Evolutionary conservation across 1,140 invertebrate genomes (phyloP).

Genomic region (Diabrotica virgifera): DNA sequence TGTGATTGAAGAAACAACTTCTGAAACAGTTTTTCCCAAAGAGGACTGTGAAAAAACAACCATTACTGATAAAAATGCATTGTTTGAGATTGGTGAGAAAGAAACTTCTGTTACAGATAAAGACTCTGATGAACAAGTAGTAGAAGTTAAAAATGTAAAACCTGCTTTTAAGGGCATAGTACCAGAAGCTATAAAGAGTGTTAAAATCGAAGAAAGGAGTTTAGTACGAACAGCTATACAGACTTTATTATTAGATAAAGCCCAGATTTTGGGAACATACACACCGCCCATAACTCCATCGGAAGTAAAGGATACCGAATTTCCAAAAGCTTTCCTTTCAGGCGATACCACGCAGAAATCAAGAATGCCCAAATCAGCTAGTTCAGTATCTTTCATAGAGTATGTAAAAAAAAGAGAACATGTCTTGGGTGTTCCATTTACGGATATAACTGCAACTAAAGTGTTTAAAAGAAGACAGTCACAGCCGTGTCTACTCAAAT

Average conservation of each 20-base stretch:
- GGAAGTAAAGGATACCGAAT: neutral
- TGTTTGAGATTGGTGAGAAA: neutral
- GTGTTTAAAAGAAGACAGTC: constrained; percentile 23
- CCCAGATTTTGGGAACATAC: constrained; percentile 41
- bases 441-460: constrained; percentile 24
- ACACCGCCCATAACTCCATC: constrained; percentile 41
- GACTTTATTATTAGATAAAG: constrained; percentile 48
- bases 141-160: neutral
- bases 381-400: constrained; percentile 29
- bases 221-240: constrained; percentile 47
- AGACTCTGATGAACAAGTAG: neutral
- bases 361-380: constrained; percentile 26
- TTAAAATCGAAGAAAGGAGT: constrained; percentile 33
- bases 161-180: constrained; percentile 33
- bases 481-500: constrained; percentile 15
- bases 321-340: neutral
- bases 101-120: neutral
- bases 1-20: neutral
- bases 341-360: neutral
- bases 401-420: constrained; percentile 31
- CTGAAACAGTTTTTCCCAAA: neutral
- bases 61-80: neutral
- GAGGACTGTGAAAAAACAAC: neutral
- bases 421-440: constrained; percentile 35
- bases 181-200: constrained; percentile 27